Evolutionary conservation across 1,140 invertebrate genomes (phyloP).

Genomic region (Aradophagus sp.): DNA sequence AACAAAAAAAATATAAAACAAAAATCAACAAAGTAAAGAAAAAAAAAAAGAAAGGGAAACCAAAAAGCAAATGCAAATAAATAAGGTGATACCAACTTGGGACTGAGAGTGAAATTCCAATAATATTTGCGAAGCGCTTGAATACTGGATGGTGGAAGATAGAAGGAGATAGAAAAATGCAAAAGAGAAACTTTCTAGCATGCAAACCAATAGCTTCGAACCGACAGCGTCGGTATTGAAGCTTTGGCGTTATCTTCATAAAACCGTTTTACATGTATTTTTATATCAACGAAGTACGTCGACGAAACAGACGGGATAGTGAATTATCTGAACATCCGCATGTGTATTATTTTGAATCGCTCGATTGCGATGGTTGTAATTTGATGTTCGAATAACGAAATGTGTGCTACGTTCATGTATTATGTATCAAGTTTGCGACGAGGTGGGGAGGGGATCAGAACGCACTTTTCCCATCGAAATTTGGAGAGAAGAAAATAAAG

Average conservation of each 20-base stretch:
- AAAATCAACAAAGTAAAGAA: conserved; percentile 7
- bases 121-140: no score
- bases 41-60: no score
- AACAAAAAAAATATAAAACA: no score
- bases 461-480: conserved; percentile 1
- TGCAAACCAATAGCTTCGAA: no score
- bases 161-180: no score
- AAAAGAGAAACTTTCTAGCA: no score
- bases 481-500: no score
- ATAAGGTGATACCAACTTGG: conserved; percentile 3
- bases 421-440: conserved; percentile 46
- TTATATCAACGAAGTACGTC: conserved; percentile 53
- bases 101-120: background rate
- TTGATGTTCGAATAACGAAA: conserved; percentile 42
- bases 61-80: background rate
- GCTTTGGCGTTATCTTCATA: conserved; percentile 44
- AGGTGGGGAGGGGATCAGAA: conserved; percentile 25
- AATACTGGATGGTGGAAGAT: no score
- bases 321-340: conserved; percentile 24
- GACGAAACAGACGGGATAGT: conserved; percentile 18
- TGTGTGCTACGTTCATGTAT: conserved; percentile 50
- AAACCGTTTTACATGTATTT: conserved; percentile 60
- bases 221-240: background rate
- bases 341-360: conserved; percentile 46
- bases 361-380: conserved; percentile 35